phyloP scores from a whole-genome alignment of 2,113 vertebrate genomes.

The Carlito syrichta region DNA sequence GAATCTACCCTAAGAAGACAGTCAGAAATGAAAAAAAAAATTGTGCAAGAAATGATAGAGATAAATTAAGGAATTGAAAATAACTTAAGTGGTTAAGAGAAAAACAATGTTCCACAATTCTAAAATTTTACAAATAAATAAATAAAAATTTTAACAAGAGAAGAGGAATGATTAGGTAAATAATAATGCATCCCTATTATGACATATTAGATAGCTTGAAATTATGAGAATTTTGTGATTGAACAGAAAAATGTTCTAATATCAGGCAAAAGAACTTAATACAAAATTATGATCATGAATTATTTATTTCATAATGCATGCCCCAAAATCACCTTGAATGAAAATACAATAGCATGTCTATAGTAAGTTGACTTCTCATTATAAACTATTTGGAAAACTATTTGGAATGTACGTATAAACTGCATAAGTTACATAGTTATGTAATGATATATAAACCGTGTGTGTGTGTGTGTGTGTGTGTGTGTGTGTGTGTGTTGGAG shows the following conservation, averaged over 20 bases:
- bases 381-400: constrained; percentile 32
- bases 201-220: neutral
- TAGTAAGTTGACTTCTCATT: neutral
- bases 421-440: neutral
- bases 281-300: constrained; percentile 4
- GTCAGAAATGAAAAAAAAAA: neutral
- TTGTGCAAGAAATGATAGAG: neutral
- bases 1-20: constrained; percentile 11
- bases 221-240: constrained; percentile 35
- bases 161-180: neutral
- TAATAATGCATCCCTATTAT: neutral
- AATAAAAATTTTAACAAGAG: too few relatives aligned
- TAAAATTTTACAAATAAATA: too few relatives aligned
- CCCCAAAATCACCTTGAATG: neutral
- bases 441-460: neutral
- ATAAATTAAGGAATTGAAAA: neutral
- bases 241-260: constrained; percentile 31
- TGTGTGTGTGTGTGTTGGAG: neutral
- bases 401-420: neutral
- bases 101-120: too few relatives aligned
- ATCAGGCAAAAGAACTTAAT: neutral
- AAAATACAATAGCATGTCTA: neutral
- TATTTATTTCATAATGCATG: neutral
- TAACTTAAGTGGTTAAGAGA: constrained; percentile 18
- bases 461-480: neutral